Evolutionary conservation across 1,140 invertebrate genomes (phyloP), one percentile per base, ranked within the genome.

Genomic region (Hydropsyche tenuis): DNA sequence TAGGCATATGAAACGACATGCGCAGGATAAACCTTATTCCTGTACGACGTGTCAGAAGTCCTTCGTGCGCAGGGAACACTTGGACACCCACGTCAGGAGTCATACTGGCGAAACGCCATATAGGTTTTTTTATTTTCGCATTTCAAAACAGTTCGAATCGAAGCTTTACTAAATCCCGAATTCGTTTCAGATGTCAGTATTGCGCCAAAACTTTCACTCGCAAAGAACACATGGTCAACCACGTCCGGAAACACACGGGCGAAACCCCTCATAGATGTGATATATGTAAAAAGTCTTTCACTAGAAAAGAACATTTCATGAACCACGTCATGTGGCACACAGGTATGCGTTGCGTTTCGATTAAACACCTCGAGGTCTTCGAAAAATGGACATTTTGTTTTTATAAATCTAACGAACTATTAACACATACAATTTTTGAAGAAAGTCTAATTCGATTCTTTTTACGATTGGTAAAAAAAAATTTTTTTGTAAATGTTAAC

Each of bases 241-340:
- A 94, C 83, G 92, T 93, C 76, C 86, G 92, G 51, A 93, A 93
- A 82, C 93, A 94, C 82, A 94, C 92, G 76, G 89, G 93, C 46
- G 93, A 95, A 81, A 90, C 90, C 25, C 90, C 89, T 53, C 89
- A 91, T 80, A 88, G 89, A 78, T 94, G 92, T 82, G 87, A 88
- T 68, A 90, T 89, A 75, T 94, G 92, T 83, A 89, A 90, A 74
- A 93, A 93, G 81, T 91, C 90, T 70, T 95, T 96, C 83, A 95
- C 94, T 46, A 86, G 94, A 74, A 96, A 95, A 84, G 94, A 96
- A 86, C 94, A 96, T 84, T 89, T 96, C 80, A 94, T 93, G 83
- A 94, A 95, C 85, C 94, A 96, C 84, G 91, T 95, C 72, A 85
- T 87, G 83, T 87, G 85, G 82, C 86, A 87, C 68, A 87, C 86